Evolutionary conservation across 1,140 invertebrate genomes (phyloP).

Genomic region (Drosophila ohnishii): DNA sequence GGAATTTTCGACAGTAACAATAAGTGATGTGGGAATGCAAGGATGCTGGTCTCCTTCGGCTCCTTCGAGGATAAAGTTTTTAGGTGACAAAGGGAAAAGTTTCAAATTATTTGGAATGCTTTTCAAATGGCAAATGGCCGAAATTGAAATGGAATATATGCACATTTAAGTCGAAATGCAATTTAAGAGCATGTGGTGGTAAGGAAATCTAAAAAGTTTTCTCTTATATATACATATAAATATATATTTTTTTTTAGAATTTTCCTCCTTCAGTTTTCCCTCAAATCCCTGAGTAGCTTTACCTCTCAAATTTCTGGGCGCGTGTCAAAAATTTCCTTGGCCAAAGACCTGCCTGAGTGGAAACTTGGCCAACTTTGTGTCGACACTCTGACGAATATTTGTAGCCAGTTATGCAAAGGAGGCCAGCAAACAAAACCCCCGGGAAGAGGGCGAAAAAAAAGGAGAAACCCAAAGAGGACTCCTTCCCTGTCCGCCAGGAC

Average conservation of each 20-base stretch:
- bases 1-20: slow-evolving; percentile 52
- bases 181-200: slow-evolving; percentile 18
- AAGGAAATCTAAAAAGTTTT: slow-evolving; percentile 30
- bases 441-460: slow-evolving; percentile 11
- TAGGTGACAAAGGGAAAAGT: slow-evolving; percentile 51
- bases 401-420: slow-evolving; percentile 76
- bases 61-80: slow-evolving; percentile 46
- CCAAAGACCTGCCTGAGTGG: slow-evolving; percentile 30
- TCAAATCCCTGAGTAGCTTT: slow-evolving; percentile 7
- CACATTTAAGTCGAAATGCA: slow-evolving; percentile 37
- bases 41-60: slow-evolving; percentile 2
- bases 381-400: slow-evolving; percentile 45
- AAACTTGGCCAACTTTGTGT: slow-evolving; percentile 36
- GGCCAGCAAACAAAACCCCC: slow-evolving; percentile 51
- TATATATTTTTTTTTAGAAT: too few species aligned
- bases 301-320: slow-evolving; percentile 44
- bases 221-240: background rate
- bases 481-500: slow-evolving; percentile 68
- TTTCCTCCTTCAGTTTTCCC: background rate
- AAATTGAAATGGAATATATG: slow-evolving; percentile 52
- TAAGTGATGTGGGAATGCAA: slow-evolving; percentile 50
- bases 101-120: slow-evolving; percentile 44
- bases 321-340: slow-evolving; percentile 71
- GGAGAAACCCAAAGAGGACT: slow-evolving; percentile 25
- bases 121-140: slow-evolving; percentile 40